A percentile compares a stretch with the other conserved stretches of the same genome.
Evolutionary conservation across 2,888 invertebrate species (phyloP).

Genomic region (Nysson spinosus): DNA sequence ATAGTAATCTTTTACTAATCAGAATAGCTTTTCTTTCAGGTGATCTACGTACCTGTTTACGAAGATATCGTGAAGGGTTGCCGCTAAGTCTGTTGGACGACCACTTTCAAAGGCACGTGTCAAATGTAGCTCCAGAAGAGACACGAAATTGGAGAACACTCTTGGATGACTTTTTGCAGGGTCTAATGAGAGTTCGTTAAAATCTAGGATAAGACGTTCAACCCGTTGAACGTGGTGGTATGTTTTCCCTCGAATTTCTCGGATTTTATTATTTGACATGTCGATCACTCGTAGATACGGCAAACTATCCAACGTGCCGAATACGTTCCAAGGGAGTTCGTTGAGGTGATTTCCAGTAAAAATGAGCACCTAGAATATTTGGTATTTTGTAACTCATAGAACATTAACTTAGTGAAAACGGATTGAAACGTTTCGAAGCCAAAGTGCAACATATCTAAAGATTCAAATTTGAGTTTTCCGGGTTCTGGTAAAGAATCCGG

Average conservation of each 20-base stretch:
- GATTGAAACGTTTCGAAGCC: no score
- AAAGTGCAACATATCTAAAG: no score
- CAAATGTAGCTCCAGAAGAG: slow-evolving; percentile 84
- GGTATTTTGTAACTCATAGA: not conserved
- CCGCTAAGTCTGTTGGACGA: slow-evolving; percentile 80
- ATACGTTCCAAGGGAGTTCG: slow-evolving; percentile 84
- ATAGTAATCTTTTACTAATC: no score
- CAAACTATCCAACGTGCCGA: slow-evolving; percentile 82
- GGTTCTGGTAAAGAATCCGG: no score
- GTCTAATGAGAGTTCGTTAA: slow-evolving; percentile 84
- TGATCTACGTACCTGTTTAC: slow-evolving; percentile 81
- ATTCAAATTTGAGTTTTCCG: no score
- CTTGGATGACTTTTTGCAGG: slow-evolving; percentile 83
- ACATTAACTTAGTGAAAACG: no score
- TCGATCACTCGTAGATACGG: slow-evolving; percentile 83
- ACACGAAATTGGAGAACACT: slow-evolving; percentile 84
- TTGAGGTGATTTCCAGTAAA: slow-evolving; percentile 85
- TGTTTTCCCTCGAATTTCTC: slow-evolving; percentile 85
- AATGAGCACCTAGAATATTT: slow-evolving; percentile 79
- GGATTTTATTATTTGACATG: slow-evolving; percentile 86
- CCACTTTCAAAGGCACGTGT: slow-evolving; percentile 86
- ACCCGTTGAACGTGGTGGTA: slow-evolving; percentile 86
- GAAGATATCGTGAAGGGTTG: slow-evolving; percentile 85
- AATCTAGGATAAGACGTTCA: slow-evolving; percentile 83
- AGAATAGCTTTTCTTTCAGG: no score